Conservation (phyloP, 2,797 vertebrate species). For the Lacerta agilis region DNA sequence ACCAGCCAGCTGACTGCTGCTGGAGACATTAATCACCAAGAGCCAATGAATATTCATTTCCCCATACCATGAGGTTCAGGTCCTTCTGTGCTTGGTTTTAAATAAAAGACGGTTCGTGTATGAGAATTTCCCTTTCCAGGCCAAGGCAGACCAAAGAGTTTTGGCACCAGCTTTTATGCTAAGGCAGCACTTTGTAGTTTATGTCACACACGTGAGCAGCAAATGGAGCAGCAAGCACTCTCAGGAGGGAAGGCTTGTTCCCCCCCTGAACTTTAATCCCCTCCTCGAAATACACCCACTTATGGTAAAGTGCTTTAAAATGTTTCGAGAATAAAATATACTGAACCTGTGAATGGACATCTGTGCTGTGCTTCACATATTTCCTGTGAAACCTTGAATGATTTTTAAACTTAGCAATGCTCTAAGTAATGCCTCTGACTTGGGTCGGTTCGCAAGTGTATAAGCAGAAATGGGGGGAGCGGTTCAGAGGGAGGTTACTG, state of each 20-base stretch:
- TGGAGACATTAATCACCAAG: background rate
- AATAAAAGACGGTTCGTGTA: background rate
- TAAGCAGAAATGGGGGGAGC: no score
- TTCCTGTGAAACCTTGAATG: background rate
- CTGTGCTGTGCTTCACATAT: background rate
- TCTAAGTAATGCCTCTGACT: background rate
- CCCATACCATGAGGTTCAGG: background rate
- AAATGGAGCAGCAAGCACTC: slow-evolving; percentile 12
- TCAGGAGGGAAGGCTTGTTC: background rate
- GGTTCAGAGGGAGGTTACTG: no score
- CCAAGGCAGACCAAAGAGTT: background rate
- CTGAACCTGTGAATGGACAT: background rate
- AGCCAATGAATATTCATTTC: background rate
- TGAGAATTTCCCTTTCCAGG: background rate
- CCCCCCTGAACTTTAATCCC: background rate
- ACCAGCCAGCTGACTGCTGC: no score
- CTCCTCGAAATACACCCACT: background rate
- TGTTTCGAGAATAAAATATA: background rate
- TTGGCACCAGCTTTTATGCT: background rate
- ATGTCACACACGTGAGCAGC: slow-evolving; percentile 5
- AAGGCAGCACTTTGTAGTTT: slow-evolving; percentile 5
- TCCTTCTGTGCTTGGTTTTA: background rate
- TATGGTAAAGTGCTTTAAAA: background rate
- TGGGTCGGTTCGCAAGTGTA: background rate
- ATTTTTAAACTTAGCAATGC: background rate